Evolutionary conservation across 2,113 vertebrate species (phyloP), one percentile per base, ranked within the genome.

Genomic region (Scomber scombrus): DNA sequence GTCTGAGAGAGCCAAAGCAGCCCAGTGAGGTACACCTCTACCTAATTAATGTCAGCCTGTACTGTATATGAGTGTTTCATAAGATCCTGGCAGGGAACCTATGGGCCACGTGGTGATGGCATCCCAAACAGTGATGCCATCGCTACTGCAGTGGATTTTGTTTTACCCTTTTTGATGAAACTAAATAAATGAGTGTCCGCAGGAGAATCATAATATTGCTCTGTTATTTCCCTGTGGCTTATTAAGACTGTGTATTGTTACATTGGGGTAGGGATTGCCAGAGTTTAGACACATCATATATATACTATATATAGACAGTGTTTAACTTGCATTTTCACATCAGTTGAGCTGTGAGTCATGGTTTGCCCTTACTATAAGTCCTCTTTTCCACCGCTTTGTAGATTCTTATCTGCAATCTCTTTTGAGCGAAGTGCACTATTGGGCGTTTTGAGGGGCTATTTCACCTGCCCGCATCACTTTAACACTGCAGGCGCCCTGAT

Each of bases 1-100:
- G 51, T 45, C 67, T 82, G 50, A 74, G 58, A 72, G 69, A 77
- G 43, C 54, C 79, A 56, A 57, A 9, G 80, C 26, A 63, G 58
- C 55, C 60, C 34, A 54, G 80, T 43, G 50, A 85, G 62, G 49
- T 81, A 52, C 55, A 75, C 54, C 45, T 63, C 65, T 45, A 52
- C 56, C 68, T 81, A 89, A 91, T 88, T 87, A 89, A 45, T 45
- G 50, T 84, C 45, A 0, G 56, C 58, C 61, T 82, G 46, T 10
- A 47, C 26, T 56, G 72, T 55, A 11, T 23, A 26, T 3, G 15
- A 54, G 54, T 29, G 61, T 34, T 78, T 87, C 75, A 85, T 81
- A 77, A 78, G 43, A 54, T 26, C 26, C 84, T 85, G 75, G 58
- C 34, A 78, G 77, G 67, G 57, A 80, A 66, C 49, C 74, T n/a